Base-by-base conservation (phyloP, 1,140 invertebrate genomes). In the Parasteatoda tepidariorum region DNA sequence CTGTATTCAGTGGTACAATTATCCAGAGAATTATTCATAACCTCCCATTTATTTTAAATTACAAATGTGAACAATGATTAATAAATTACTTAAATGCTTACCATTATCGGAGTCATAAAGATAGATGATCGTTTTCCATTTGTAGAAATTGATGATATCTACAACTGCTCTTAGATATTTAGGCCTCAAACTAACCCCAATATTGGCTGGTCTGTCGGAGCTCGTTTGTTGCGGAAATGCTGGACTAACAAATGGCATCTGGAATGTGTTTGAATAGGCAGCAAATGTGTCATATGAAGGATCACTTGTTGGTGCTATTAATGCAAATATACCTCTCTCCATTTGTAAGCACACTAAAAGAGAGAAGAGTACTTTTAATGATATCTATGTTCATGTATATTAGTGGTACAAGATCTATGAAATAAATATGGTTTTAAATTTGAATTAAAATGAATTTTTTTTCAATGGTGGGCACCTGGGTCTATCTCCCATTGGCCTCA, bases 81-180 rank as follows among this genome's bases (percentile, higher is more conserved):
- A 18, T 4, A 48, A 48, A 48, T 48, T 48, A 48, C 9, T 48
- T 18, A 48, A 18, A 87, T 85, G 93, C 94, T 93, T 91, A 97
- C 96, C 96, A 89, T 97, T 96, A 88, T 97, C 95, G 11, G 95
- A 97, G 90, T 97, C 95, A 89, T 98, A 98, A 84, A 98, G 91
- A 90, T 97, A 98, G 88, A 97, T 95, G 87, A 98, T 95, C 88
- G 94, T 94, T 86, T 93, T 93, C 96, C 97, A 98, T 62, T 94
- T 93, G 88, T 98, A 98, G 89, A 95, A 94, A 82, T 93, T 91
- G 85, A 98, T 95, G 26, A 96, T 95, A 90, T 98, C 96, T 85
- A 98, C 94, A 87, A 98, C 94, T 48, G 96, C 96, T 86, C 93
- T 93, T 89, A 97, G 95, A 90, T 97, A 97, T 89, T 97, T 94